Percentiles rank a stretch among this genome's conserved stretches.
These are phyloP conservation scores for Numenius phaeopus DNA, from an alignment of 2,797 vertebrate species.

Conservation along the genomic window DNA sequence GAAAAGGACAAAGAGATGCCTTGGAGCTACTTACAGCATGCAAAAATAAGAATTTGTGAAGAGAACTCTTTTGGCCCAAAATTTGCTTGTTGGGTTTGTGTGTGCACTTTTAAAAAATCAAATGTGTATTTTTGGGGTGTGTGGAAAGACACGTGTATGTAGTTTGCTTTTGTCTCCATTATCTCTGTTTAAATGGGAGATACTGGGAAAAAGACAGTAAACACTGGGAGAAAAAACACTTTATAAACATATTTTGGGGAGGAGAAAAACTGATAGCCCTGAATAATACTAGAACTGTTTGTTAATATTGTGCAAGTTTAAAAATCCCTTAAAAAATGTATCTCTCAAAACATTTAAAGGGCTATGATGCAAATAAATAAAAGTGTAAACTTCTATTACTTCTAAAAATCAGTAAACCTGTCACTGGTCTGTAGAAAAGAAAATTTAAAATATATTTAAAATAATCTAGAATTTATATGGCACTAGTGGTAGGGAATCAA, in stretches of 20 bases:
- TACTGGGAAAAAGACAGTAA: background rate
- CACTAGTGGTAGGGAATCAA: background rate
- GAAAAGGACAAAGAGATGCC: background rate
- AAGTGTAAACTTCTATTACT: background rate
- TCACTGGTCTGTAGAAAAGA: background rate
- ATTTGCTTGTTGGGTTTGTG: background rate
- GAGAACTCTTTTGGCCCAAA: background rate
- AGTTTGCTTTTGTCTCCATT: background rate
- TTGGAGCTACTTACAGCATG: background rate
- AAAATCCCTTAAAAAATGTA: background rate
- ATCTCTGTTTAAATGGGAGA: background rate
- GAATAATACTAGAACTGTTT: background rate
- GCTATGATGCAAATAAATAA: background rate
- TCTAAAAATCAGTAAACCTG: background rate
- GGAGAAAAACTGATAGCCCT: background rate
- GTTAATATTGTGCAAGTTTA: background rate
- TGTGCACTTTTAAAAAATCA: background rate
- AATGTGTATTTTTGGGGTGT: accelerated
- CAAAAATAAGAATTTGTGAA: background rate
- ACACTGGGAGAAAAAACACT: background rate
- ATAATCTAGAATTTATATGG: background rate
- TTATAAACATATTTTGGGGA: background rate
- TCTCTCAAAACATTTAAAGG: background rate
- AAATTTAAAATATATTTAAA: background rate
- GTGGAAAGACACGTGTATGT: background rate